phyloP scores from a whole-genome alignment of 1,140 invertebrate genomes.

The Brachionus rotundiformis region DNA sequence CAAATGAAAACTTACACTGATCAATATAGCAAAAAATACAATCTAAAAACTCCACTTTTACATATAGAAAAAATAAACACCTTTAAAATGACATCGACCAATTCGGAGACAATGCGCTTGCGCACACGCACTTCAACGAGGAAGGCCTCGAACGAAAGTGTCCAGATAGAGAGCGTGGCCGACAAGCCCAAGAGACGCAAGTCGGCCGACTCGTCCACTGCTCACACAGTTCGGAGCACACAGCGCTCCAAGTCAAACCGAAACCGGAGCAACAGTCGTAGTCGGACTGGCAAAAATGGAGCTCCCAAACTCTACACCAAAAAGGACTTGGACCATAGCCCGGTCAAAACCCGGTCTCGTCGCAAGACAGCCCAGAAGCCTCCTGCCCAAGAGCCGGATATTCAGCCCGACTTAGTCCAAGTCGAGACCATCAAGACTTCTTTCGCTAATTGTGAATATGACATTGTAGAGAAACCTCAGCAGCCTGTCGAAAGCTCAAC shows the following conservation, averaged over 20 bases:
- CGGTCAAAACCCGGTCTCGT: not conserved
- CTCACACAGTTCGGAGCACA: not conserved
- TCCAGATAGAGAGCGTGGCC: not conserved
- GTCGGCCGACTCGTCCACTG: not conserved
- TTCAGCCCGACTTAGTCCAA: not conserved
- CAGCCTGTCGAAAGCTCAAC: not conserved
- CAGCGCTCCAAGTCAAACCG: not conserved
- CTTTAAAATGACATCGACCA: not conserved
- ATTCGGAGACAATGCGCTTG: not conserved
- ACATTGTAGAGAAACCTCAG: not conserved
- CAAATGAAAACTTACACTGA: not conserved
- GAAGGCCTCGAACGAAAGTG: not conserved
- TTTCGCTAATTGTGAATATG: not conserved
- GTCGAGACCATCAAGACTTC: not conserved
- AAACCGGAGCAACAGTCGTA: not conserved
- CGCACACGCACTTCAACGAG: not conserved
- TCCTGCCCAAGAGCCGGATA: too few species aligned
- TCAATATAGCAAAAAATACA: not conserved
- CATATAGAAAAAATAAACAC: not conserved
- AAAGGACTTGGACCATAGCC: not conserved
- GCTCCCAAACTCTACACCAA: not conserved
- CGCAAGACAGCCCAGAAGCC: not conserved
- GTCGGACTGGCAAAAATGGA: not conserved
- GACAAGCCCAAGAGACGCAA: not conserved
- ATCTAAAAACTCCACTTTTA: constrained; percentile 20